Percentiles rank a stretch among this genome's conserved stretches.
phyloP scores from a whole-genome alignment of 2,888 invertebrate genomes.

The Hipparchia semele region DNA sequence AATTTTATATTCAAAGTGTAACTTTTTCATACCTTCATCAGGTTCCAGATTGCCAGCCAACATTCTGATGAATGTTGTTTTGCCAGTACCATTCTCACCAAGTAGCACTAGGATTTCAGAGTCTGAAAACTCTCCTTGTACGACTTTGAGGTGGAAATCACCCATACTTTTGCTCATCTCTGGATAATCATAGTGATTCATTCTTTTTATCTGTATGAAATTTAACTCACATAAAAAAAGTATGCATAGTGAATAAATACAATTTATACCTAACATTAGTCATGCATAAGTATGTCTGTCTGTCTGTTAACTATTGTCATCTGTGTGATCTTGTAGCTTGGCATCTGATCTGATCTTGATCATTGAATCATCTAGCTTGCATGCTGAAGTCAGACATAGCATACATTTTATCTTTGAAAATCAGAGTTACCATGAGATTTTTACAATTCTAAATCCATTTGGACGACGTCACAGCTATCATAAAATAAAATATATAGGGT shows the following conservation, averaged over 20 bases:
- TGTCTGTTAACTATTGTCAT: too few relatives aligned
- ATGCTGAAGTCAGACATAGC: too few relatives aligned
- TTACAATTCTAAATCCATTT: too few relatives aligned
- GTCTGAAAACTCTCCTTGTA: conserved; percentile 98
- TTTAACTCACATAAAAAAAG: conserved; percentile 1
- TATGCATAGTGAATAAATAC: background rate
- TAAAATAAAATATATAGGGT: too few relatives aligned
- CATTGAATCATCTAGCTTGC: too few relatives aligned
- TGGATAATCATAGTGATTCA: conserved; percentile 98
- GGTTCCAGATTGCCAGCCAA: conserved; percentile 97
- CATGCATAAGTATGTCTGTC: too few relatives aligned
- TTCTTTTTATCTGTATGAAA: conserved; percentile 88
- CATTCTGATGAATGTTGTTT: conserved; percentile 99
- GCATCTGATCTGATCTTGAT: too few relatives aligned
- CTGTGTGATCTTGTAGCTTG: too few relatives aligned
- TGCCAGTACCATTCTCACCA: conserved; percentile 99
- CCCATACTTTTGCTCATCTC: conserved; percentile 94
- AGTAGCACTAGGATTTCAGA: conserved; percentile 99
- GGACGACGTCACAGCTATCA: too few relatives aligned
- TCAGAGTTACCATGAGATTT: too few relatives aligned
- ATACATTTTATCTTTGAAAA: too few relatives aligned
- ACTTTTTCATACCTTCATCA: conserved; percentile 84
- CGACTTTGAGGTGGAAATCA: conserved; percentile 89
- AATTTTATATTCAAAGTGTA: background rate
- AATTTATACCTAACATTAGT: background rate